phyloP scores from a whole-genome alignment of 2,888 invertebrate species.

The Myopa testacea region DNA sequence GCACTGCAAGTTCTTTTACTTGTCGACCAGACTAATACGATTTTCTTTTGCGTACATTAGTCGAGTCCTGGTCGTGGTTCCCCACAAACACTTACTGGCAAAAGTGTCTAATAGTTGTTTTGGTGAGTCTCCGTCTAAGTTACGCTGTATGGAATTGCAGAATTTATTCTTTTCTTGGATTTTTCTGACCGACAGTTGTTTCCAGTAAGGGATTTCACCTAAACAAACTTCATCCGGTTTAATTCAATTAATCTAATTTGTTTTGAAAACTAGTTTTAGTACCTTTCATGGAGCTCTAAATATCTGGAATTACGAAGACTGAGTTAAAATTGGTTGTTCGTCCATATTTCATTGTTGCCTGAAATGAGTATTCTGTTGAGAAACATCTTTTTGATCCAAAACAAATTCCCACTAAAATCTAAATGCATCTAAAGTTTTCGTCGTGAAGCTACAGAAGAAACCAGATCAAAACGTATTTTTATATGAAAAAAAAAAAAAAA shows the following conservation, averaged over 20 bases:
- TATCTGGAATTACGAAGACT: constrained; percentile 1
- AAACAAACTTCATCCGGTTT: neutral
- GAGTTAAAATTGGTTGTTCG: neutral
- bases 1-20: too few species aligned
- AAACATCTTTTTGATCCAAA: neutral
- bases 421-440: constrained; percentile 9
- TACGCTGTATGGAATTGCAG: constrained; percentile 16
- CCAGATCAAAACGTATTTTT: neutral
- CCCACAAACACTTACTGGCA: constrained; percentile 16
- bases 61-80: neutral
- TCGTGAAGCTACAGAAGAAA: constrained; percentile 4
- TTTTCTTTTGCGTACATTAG: neutral
- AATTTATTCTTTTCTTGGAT: constrained; percentile 4
- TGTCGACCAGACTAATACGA: neutral
- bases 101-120: constrained; percentile 3
- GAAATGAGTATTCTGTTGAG: neutral
- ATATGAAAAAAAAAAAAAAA: neutral
- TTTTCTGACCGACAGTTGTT: constrained; percentile 19
- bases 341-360: neutral
- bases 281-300: neutral
- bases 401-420: neutral
- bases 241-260: constrained; percentile 5
- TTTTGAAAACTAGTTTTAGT: neutral
- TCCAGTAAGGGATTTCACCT: neutral
- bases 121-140: neutral